Percentiles rank a stretch among this genome's conserved stretches.
phyloP scores from a whole-genome alignment of 1,140 invertebrate species.

The Drosophila erecta region DNA sequence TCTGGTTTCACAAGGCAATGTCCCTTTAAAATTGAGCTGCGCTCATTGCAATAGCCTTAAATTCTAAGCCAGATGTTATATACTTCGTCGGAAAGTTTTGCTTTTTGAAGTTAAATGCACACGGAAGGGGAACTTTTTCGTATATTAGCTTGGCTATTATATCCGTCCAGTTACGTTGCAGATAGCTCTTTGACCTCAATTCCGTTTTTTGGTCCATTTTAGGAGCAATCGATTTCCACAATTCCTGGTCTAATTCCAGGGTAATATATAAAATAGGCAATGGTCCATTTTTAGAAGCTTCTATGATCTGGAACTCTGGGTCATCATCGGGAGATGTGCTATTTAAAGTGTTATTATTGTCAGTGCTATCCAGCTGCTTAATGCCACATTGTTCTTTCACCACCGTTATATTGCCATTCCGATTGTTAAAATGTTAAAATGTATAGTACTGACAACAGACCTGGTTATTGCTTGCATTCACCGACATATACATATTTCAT shows the following conservation, averaged over 20 bases:
- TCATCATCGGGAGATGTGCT: too few species aligned
- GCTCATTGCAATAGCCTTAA: background rate
- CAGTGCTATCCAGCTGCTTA: background rate
- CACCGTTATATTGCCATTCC: background rate
- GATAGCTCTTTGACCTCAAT: background rate
- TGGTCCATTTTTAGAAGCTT: background rate
- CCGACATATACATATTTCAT: background rate
- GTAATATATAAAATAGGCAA: too few species aligned
- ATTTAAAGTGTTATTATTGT: background rate
- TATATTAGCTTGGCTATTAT: background rate
- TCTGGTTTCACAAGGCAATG: background rate
- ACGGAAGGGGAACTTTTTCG: constrained; percentile 1
- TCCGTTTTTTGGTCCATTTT: background rate
- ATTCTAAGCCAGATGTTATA: background rate
- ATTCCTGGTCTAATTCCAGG: background rate
- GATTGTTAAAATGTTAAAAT: too few species aligned
- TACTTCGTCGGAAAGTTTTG: background rate
- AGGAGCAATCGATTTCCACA: background rate
- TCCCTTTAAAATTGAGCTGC: background rate
- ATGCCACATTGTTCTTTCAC: constrained; percentile 5
- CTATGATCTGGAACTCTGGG: background rate
- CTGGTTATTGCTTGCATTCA: too few species aligned
- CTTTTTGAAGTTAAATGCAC: constrained; percentile 3
- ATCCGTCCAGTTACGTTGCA: background rate
- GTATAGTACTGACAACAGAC: background rate